Percentiles rank a stretch among this genome's conserved stretches.
Conservation (phyloP, 2,113 vertebrate species). For the Vireo altiloquus region DNA sequence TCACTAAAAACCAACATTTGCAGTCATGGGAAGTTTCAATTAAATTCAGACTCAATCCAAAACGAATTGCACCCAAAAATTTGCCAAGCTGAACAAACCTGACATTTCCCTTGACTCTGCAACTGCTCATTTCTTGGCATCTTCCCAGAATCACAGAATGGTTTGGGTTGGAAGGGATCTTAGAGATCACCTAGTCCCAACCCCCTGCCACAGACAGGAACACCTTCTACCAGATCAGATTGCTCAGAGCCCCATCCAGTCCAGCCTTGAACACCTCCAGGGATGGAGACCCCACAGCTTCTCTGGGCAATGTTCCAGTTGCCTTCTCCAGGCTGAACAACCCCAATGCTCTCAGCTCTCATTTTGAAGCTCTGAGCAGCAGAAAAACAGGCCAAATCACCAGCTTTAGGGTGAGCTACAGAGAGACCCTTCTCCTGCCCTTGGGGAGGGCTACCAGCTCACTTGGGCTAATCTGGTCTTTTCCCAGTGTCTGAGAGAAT, state of each 20-base stretch:
- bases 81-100: background rate
- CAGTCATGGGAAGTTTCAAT: background rate
- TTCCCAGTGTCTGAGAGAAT: background rate
- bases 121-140: background rate
- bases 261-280: background rate
- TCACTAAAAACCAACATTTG: background rate
- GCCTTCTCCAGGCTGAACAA: background rate
- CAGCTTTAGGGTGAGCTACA: background rate
- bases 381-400: background rate
- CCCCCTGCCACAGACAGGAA: background rate
- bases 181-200: background rate
- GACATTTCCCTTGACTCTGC: background rate
- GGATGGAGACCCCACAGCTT: background rate
- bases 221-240: background rate
- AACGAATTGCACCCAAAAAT: background rate
- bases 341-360: background rate
- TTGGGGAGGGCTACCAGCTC: background rate
- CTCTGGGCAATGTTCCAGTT: background rate
- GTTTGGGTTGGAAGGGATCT: background rate
- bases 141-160: background rate
- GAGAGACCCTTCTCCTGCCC: background rate
- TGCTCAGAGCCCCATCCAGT: background rate
- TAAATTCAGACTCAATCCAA: background rate
- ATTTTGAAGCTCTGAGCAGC: background rate
- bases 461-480: background rate